Percentiles rank a stretch among this genome's conserved stretches.
phyloP scores from a whole-genome alignment of 2,113 vertebrate species.

The Beaufortia kweichowensis region DNA sequence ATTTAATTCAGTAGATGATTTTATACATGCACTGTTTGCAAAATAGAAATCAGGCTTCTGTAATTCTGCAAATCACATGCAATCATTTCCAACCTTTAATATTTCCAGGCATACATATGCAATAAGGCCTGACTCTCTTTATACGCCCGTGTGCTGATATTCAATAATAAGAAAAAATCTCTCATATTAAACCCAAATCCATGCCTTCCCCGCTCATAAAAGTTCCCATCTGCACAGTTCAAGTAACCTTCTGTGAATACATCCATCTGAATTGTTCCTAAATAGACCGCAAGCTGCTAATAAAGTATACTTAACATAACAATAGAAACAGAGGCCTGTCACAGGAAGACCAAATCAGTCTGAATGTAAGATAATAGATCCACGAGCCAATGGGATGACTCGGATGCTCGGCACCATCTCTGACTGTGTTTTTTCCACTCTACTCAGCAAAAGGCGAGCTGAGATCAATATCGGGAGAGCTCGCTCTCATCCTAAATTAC shows the following conservation, averaged over 20 bases:
- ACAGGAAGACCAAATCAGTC: conserved; percentile 23
- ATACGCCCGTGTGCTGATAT: conserved; percentile 8
- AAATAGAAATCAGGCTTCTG: background rate
- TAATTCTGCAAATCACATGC: background rate
- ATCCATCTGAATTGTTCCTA: conserved; percentile 4
- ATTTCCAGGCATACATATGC: background rate
- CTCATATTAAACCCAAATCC: conserved; percentile 16
- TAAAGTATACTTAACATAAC: conserved; percentile 53
- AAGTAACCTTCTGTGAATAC: conserved; percentile 24
- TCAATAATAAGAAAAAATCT: background rate
- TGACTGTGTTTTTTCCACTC: conserved; percentile 17
- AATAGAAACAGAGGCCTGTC: conserved; percentile 37
- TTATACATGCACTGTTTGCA: background rate
- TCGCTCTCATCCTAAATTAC: conserved; percentile 44
- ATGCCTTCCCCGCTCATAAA: conserved; percentile 4
- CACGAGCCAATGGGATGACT: conserved; percentile 46
- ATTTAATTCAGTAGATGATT: too few species aligned
- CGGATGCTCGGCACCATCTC: conserved; percentile 19
- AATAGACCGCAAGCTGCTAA: conserved; percentile 38
- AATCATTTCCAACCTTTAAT: background rate
- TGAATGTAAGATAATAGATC: conserved; percentile 34
- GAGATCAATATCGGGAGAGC: conserved; percentile 47
- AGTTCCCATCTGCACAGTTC: conserved; percentile 24
- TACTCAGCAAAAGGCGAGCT: conserved; percentile 47
- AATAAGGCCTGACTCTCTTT: background rate